Evolutionary conservation across 2,797 vertebrate species (phyloP), one percentile per base, ranked within the genome.

Genomic region (Malurus leucopterus): DNA sequence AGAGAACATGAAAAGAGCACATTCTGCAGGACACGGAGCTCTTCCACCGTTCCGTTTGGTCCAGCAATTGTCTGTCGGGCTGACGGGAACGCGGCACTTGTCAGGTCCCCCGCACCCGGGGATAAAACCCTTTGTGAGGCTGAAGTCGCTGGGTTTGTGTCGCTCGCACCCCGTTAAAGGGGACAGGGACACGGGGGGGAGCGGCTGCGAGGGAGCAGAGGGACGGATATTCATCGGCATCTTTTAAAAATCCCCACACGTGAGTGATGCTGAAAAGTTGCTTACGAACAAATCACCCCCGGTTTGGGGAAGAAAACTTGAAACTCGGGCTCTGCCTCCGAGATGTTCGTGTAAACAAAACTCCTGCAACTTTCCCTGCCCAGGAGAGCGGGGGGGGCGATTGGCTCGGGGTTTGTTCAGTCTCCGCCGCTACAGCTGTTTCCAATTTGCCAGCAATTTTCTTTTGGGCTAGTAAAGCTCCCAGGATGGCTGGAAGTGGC

Each of bases 401-500:
- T 11, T 46, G 38, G 20, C 12, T 14, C 17, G 14, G 24, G 57
- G 2, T 64, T 34, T 24, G 61, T 17, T 22, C 30, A 13, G 44
- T 73, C 91, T 86, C 70, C 80, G 57, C 7, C 19, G 9, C 53
- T 79, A 23, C 93, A 96, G 91, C 89, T 97, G 95, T 80, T 96
- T 95, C 89, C 95, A 96, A 96, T 97, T 96, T 97, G 86, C 88
- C 93, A 94, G 95, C 94, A 97, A 95, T 97, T 97, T 97, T 97
- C 96, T 97, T 95, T 63, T 93, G 95, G 95, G 93, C 95, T 94
- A 96, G 93, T 95, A 93, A 97, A 96, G 92, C 82, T 93, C 93
- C 90, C 90, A 91, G 92, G 88, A 93, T 89, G 69, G 91, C 75
- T 91, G 76, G 86, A 87, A 95, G 24, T 94, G 63, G 93, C 93